Evolutionary conservation across 2,888 invertebrate species (phyloP).

Genomic region (Lepidocyrtoides sp.): DNA sequence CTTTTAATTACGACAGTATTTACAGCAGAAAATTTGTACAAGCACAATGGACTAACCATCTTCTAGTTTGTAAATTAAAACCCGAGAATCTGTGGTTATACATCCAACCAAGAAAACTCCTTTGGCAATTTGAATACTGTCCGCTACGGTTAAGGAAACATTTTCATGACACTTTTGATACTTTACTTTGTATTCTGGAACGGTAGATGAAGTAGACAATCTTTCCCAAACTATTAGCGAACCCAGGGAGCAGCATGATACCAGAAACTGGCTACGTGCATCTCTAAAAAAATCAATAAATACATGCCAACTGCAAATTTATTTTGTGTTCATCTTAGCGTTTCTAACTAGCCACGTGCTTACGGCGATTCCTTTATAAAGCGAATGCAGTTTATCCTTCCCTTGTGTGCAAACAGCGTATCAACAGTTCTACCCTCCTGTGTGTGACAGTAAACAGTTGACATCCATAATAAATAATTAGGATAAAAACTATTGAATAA

Average conservation of each 20-base stretch:
- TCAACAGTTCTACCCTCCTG: slow-evolving; percentile 88
- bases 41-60: background rate
- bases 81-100: slow-evolving; percentile 80
- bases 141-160: slow-evolving; percentile 80
- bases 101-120: slow-evolving; percentile 73
- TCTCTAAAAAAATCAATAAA: background rate
- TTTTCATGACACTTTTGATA: slow-evolving; percentile 8
- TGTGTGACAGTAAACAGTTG: slow-evolving; percentile 46
- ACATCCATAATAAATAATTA: no score
- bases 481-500: background rate
- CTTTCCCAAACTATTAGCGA: slow-evolving; percentile 80
- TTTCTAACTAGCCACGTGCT: background rate
- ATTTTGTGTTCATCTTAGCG: background rate
- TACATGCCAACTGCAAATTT: background rate
- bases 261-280: slow-evolving; percentile 40
- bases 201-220: background rate
- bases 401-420: slow-evolving; percentile 90
- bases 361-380: slow-evolving; percentile 88
- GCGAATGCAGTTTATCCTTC: slow-evolving; percentile 92
- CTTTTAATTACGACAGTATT: no score
- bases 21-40: no score
- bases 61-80: slow-evolving; percentile 70
- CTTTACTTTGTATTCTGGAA: slow-evolving; percentile 45
- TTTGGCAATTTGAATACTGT: slow-evolving; percentile 75
- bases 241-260: slow-evolving; percentile 81